Evolutionary conservation across 1,140 invertebrate species (phyloP), one percentile per base, ranked within the genome.

Genomic region (Atopsyche davidsoni): DNA sequence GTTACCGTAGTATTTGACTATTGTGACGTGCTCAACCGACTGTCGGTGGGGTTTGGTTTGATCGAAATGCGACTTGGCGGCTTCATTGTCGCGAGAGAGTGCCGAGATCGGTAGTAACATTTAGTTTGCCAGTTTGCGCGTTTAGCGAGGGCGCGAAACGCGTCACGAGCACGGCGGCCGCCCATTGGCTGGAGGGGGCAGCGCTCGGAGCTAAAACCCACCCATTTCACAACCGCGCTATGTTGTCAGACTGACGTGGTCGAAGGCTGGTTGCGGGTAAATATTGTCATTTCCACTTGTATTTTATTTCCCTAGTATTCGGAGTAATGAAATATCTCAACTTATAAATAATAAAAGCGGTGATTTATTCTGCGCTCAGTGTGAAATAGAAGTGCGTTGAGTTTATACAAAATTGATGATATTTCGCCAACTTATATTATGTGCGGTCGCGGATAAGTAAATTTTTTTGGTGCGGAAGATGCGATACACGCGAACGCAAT

Each of bases 211-310:
- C 6, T 17, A 17, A 10, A 16, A 39, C 38, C 48, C 48, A 38
- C 48, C 48, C 41, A 51, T 51, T 51, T 51, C 40, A 51, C 48
- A 51, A 51, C 38, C 22, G 13, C 28, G 48, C 48, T 24, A 51
- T 51, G 48, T 51, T 51, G 48, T 51, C 48, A 51, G 17, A 38
- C 45, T 41, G 31, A n/a, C 41, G 28, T 28, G 41, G 19, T 51
- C 32, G 48, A 44, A 36, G 19, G 48, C 41, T 36, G 48, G 39
- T 44, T 34, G 40, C 48, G 21, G 41, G 48, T 51, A 51, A 50
- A 51, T 51, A 51, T 51, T 51, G 48, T 51, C 48, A 44, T 51
- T 35, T 17, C 41, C 41, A 44, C 32, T 44, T 38, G 19, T 45
- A 51, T 51, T 16, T 51, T 51, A 44, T 44, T 44, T 44, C 28